Conservation (phyloP, 2,888 invertebrate species). For the Thalpophila matura region DNA sequence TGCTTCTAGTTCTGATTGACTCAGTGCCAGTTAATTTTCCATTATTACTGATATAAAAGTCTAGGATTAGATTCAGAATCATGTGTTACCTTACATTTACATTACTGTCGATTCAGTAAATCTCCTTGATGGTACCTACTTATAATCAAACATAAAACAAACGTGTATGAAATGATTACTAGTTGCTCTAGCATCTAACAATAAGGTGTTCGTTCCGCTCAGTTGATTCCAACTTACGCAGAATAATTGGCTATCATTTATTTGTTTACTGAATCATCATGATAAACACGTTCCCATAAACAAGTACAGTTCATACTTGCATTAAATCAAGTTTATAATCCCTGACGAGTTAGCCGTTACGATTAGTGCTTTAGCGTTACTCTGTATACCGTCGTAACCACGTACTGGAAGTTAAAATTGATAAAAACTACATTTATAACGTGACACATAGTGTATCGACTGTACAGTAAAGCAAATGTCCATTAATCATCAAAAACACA, state of each 20-base stretch:
- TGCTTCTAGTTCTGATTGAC: too few species aligned
- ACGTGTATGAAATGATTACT: constrained; percentile 18
- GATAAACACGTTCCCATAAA: constrained; percentile 39
- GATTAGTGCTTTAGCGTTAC: constrained; percentile 16
- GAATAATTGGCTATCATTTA: constrained; percentile 48
- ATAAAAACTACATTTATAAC: constrained; percentile 15
- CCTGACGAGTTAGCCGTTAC: constrained; percentile 39
- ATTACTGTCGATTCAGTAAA: not conserved
- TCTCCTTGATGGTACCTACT: not conserved
- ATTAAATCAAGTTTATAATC: constrained; percentile 51
- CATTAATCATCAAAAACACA: constrained; percentile 25
- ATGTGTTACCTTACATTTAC: too few species aligned
- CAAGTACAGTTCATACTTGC: constrained; percentile 35
- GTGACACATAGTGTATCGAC: constrained; percentile 3
- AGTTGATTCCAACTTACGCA: constrained; percentile 44
- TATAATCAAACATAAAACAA: constrained; percentile 10
- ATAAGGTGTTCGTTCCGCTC: constrained; percentile 29
- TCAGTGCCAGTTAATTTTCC: too few species aligned
- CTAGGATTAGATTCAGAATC: too few species aligned
- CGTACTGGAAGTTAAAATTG: constrained; percentile 1
- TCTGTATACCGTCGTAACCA: constrained; percentile 17
- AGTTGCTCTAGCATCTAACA: constrained; percentile 32
- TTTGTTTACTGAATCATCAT: constrained; percentile 47
- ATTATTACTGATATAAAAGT: too few species aligned
- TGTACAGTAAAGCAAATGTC: not conserved